Conservation (phyloP, 1,140 invertebrate species). For the Hycleus phaleratus region DNA sequence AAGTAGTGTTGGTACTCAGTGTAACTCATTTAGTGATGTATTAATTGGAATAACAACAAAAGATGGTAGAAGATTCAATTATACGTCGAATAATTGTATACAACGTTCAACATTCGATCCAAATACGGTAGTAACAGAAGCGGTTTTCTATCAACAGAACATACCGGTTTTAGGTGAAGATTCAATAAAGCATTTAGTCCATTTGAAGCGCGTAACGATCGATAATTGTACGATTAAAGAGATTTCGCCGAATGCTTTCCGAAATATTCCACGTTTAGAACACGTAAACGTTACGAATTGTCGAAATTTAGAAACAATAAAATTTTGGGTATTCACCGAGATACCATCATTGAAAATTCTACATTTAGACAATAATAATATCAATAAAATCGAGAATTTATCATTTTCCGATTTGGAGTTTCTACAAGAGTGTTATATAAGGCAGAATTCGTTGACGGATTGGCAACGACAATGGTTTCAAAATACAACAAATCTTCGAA, state of each 20-base stretch:
- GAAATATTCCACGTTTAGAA: not conserved
- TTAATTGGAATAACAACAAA: not conserved
- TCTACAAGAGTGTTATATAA: not conserved
- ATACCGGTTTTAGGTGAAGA: constrained; percentile 8
- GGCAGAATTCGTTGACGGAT: constrained; percentile 1
- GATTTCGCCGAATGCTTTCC: not conserved
- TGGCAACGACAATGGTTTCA: constrained; percentile 4
- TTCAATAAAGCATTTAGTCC: constrained; percentile 8
- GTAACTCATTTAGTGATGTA: not conserved
- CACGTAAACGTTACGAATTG: not conserved
- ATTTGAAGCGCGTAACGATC: constrained; percentile 4
- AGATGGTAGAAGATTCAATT: not conserved
- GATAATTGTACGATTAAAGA: not conserved
- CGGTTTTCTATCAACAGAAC: not conserved
- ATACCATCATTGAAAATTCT: not conserved
- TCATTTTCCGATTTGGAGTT: not conserved
- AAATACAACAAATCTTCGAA: constrained; percentile 3
- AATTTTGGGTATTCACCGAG: not conserved
- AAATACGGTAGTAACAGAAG: not conserved
- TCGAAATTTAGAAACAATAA: not conserved
- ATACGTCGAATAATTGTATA: not conserved
- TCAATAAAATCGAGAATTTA: not conserved
- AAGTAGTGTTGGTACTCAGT: not conserved
- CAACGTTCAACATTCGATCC: not conserved
- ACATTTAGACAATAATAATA: not conserved